A percentile compares a stretch with the other conserved stretches of the same genome.
Evolutionary conservation across 2,113 vertebrate genomes (phyloP).

Genomic region (Prolemur simus): DNA sequence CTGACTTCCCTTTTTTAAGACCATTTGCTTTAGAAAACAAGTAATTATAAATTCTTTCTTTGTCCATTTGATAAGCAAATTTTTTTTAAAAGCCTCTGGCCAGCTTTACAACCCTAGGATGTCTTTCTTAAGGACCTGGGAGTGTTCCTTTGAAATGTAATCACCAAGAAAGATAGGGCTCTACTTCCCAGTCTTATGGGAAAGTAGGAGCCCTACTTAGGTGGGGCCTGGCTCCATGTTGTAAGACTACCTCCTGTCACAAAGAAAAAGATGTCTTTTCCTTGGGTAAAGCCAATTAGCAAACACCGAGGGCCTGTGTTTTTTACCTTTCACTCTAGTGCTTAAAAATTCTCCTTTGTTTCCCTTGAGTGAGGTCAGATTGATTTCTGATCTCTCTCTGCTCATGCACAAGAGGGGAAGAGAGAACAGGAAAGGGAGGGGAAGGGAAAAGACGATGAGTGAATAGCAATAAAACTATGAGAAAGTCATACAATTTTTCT

Average conservation of each 20-base stretch:
- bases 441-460: not conserved
- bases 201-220: not conserved
- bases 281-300: not conserved
- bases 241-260: not conserved
- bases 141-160: not conserved
- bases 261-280: not conserved
- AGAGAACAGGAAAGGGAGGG: not conserved
- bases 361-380: not conserved
- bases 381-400: not conserved
- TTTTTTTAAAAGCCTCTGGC: not conserved
- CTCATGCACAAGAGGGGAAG: not conserved
- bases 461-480: not conserved
- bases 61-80: not conserved
- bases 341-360: not conserved
- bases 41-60: not conserved
- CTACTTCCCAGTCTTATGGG: not conserved
- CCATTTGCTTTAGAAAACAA: not conserved
- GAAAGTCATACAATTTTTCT: not conserved
- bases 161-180: not conserved
- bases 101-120: not conserved
- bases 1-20: not conserved
- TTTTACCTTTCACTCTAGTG: not conserved
- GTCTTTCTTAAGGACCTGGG: not conserved
- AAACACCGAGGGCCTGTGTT: not conserved
- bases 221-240: not conserved